Conservation (phyloP, 1,140 invertebrate genomes). For the Scaptodrosophila lebanonensis region DNA sequence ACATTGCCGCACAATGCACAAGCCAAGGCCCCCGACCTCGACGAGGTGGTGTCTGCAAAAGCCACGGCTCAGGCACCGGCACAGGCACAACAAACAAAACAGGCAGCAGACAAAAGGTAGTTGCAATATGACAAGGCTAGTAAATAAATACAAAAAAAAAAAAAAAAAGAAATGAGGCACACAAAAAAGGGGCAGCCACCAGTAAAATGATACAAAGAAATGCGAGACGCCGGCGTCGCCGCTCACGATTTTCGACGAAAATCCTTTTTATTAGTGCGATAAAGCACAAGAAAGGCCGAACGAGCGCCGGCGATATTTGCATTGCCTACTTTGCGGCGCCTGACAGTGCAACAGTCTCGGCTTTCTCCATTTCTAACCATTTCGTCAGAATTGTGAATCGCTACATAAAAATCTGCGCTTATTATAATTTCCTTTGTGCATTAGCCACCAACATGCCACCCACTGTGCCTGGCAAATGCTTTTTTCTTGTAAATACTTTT, state of each 20-base stretch:
- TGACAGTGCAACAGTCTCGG: constrained; percentile 49
- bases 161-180: too few relatives aligned
- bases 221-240: constrained; percentile 37
- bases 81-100: constrained; percentile 45
- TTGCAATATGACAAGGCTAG: constrained; percentile 65
- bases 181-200: constrained; percentile 11
- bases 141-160: constrained; percentile 44
- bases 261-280: constrained; percentile 74
- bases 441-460: constrained; percentile 33
- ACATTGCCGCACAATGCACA: constrained; percentile 36
- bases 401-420: constrained; percentile 53
- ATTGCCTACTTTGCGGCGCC: constrained; percentile 68
- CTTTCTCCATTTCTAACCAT: constrained; percentile 2
- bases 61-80: too few relatives aligned
- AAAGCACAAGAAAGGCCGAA: constrained; percentile 41
- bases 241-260: constrained; percentile 42
- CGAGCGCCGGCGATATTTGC: constrained; percentile 41
- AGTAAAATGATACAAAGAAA: constrained; percentile 67
- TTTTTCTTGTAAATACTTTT: constrained; percentile 44
- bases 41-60: too few relatives aligned
- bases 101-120: constrained; percentile 44
- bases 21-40: constrained; percentile 11
- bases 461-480: constrained; percentile 67
- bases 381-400: constrained; percentile 32
- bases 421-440: constrained; percentile 69